Conservation (phyloP, 2,888 invertebrate species). For the Orthosia gracilis region DNA sequence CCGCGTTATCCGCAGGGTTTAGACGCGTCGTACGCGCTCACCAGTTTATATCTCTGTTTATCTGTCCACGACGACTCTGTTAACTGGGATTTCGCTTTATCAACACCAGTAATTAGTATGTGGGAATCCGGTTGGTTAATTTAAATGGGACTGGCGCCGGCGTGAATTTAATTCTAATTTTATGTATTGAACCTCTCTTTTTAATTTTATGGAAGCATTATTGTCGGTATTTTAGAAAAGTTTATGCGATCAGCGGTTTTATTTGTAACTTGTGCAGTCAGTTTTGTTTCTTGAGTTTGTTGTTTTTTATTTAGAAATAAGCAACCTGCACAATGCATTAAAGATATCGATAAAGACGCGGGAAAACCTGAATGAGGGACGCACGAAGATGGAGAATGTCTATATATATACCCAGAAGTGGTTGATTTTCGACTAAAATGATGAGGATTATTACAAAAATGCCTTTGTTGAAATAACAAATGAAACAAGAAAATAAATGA, state of each 20-base stretch:
- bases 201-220: slow-evolving; percentile 41
- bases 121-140: slow-evolving; percentile 64
- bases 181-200: slow-evolving; percentile 53
- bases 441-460: not conserved
- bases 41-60: slow-evolving; percentile 64
- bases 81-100: slow-evolving; percentile 70
- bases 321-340: not conserved
- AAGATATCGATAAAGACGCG: not conserved
- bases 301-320: not conserved
- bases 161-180: slow-evolving; percentile 54
- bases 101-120: slow-evolving; percentile 66
- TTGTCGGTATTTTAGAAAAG: slow-evolving; percentile 20
- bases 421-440: not conserved
- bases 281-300: not conserved
- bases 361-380: not conserved
- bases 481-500: not conserved
- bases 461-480: not conserved
- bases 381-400: not conserved
- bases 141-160: slow-evolving; percentile 61
- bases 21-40: slow-evolving; percentile 68
- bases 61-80: slow-evolving; percentile 65
- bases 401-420: not conserved
- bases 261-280: slow-evolving; percentile 2
- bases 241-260: slow-evolving; percentile 23
- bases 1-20: slow-evolving; percentile 62